Conservation (phyloP, 1,140 invertebrate species). For the Cryptotermes secundus region DNA sequence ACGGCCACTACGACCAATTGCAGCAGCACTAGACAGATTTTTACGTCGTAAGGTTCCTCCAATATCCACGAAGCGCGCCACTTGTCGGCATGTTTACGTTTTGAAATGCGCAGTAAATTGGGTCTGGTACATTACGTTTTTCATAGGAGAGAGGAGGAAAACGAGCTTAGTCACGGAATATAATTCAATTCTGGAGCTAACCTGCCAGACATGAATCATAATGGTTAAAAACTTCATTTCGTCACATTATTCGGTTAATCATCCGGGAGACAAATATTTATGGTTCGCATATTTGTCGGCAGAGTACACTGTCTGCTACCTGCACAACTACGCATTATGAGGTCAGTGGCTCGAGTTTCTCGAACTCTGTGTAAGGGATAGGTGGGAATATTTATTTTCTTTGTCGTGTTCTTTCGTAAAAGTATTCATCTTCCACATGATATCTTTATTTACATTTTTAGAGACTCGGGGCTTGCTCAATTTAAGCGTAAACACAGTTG, state of each 20-base stretch:
- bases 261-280: background rate
- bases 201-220: background rate
- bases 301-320: background rate
- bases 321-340: background rate
- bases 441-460: no score
- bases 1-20: background rate
- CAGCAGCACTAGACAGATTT: background rate
- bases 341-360: background rate
- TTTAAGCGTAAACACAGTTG: no score
- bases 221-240: background rate
- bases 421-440: background rate
- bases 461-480: background rate
- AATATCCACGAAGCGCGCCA: background rate
- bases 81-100: background rate
- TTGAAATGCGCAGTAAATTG: background rate
- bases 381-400: no score
- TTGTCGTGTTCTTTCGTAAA: background rate
- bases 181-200: background rate
- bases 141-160: background rate
- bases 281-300: slow-evolving; percentile 3
- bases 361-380: background rate
- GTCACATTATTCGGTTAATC: background rate
- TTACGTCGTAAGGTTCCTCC: background rate
- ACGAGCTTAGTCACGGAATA: background rate
- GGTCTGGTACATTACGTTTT: background rate